These are phyloP conservation scores for Calliopsis andreniformis DNA, from an alignment of 1,140 invertebrate species.

Conservation along the genomic window DNA sequence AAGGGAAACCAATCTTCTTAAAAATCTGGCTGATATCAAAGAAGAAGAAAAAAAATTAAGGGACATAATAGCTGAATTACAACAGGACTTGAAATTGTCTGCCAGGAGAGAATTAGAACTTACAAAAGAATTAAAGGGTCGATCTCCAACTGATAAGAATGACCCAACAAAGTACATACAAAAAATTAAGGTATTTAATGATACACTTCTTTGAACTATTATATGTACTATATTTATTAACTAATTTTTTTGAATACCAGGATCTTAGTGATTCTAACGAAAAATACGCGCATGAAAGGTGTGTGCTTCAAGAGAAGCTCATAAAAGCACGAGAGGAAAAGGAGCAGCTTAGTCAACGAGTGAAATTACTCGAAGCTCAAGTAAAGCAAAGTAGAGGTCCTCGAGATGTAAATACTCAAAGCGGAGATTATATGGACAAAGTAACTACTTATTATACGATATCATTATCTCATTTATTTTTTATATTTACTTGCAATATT, in stretches of 20 bases:
- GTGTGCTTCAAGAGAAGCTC: slow-evolving; percentile 68
- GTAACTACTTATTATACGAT: slow-evolving; percentile 41
- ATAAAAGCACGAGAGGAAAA: slow-evolving; percentile 62
- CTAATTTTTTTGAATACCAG: too few species aligned
- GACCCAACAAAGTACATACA: slow-evolving; percentile 79
- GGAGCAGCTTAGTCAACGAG: slow-evolving; percentile 46
- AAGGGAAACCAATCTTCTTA: slow-evolving; percentile 60
- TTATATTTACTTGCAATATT: slow-evolving; percentile 31
- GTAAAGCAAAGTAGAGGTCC: slow-evolving; percentile 61
- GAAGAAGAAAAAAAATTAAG: slow-evolving; percentile 68
- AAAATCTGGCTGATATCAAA: slow-evolving; percentile 54
- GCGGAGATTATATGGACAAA: slow-evolving; percentile 29
- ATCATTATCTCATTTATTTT: slow-evolving; percentile 23
- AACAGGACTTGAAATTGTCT: slow-evolving; percentile 55
- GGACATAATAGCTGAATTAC: slow-evolving; percentile 60
- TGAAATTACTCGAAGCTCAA: slow-evolving; percentile 64
- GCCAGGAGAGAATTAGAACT: slow-evolving; percentile 71
- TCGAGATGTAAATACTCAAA: slow-evolving; percentile 37
- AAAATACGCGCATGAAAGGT: slow-evolving; percentile 81
- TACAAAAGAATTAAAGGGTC: slow-evolving; percentile 65
- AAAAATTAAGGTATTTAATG: slow-evolving; percentile 77
- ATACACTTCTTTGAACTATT: neutral
- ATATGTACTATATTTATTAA: too few species aligned
- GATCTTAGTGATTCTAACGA: slow-evolving; percentile 81
- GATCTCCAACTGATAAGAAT: slow-evolving; percentile 61